Evolutionary conservation across 2,888 invertebrate species (phyloP), one percentile per base, ranked within the genome.

Genomic region (Cosmorhoe ocellata): DNA sequence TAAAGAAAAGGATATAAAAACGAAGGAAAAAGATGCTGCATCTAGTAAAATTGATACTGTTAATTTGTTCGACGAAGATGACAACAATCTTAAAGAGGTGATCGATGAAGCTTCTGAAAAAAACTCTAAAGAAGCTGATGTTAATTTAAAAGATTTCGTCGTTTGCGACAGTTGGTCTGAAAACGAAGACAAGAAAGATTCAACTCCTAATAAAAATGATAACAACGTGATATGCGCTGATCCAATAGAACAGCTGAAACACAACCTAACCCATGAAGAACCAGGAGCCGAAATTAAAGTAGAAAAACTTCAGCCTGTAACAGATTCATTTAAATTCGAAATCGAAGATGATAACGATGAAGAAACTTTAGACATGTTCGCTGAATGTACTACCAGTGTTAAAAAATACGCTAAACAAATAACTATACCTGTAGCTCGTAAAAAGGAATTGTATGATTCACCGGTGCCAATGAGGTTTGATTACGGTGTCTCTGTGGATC

Each of bases 81-180:
- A 53, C 31, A 38, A 50, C 3, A 32, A 32, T 36, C 36, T 48
- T 22, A 27, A 55, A 34, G 59, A 63, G 32, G 59, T 66, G 18
- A 28, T 27, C 40, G 61, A 62, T 41, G 62, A 63, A 40, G 42
- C 37, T n/a, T 3, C 40, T 11, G 65, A 61, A 2, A 72, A 66
- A 46, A 61, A 63, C 26, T 47, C 37, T 3, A 76, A 76, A 54
- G 90, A 87, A 62, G 71, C 87, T 8, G 76, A 85, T 41, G 80
- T 87, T 0, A 77, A 85, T 64, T 71, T 90, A 9, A 82, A 72
- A 51, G 90, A 90, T 63, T 90, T 81, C 54, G 69, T 90, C 32
- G 77, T 91, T 9, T 90, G 90, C 52, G 90, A 91, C 45, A 90
- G 90, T 59, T 90, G 90, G 90, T 90, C 90, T 10, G 90, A 90